Base-by-base conservation (phyloP, 1,140 invertebrate genomes). In the Dysdera silvatica region DNA sequence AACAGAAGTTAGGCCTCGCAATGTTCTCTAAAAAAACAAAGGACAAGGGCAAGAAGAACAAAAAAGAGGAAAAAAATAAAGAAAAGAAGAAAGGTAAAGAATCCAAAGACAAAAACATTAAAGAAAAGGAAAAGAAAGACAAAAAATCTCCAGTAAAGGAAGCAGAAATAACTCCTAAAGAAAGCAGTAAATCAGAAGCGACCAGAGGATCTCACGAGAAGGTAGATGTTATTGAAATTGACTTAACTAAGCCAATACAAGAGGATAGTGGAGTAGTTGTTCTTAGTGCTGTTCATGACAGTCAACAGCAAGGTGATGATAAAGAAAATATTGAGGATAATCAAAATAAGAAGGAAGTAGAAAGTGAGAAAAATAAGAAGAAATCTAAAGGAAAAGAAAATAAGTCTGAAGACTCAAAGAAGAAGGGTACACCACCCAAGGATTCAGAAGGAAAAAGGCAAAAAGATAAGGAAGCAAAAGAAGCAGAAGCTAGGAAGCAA, bases 401-500 rank as follows among this genome's bases (percentile, higher is more conserved):
- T 48, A 49, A 35, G 7, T 7, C 7, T 12, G 23, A 53, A 12
- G 28, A 48, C 3, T 58, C 49, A 47, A 63, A 32, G 12, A 40
- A 18, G 8, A 48, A 57, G 7, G 54, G 57, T 10, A 53, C 59
- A 31, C 28, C 41, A 47, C 64, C 59, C 53, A 55, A 66, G 63
- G 37, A 54, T 47, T 55, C 55, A 31, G 61, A 67, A 32, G 43
- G 24, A 20, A 63, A 55, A 47, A 63, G 28, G 12, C 31, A 18
- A 14, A 48, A 57, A 10, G 54, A 61, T 10, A 53, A 62, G 28
- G 33, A 51, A 47, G 65, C 59, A 54, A 55, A 66, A 65, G 37
- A 54, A 51, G 56, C 55, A 31, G 61, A 67, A 32, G 43, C 26
- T 12, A 65, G 67, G 40, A 65, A 66, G 49, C 65, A 67, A n/a